phyloP scores from a whole-genome alignment of 2,797 vertebrate genomes.

The Eulemur coronatus region DNA sequence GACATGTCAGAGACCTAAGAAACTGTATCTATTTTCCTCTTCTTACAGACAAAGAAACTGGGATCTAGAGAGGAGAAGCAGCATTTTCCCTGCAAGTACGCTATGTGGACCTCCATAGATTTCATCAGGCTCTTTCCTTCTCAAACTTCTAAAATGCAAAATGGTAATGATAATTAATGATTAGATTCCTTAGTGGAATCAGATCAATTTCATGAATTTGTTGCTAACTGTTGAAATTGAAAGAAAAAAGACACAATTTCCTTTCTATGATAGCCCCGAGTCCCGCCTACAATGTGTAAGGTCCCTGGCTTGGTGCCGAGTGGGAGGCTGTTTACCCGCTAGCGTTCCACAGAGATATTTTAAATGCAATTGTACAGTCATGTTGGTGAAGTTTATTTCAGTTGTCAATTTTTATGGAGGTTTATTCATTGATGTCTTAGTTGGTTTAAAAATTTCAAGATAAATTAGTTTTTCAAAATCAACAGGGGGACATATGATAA shows the following conservation, averaged over 20 bases:
- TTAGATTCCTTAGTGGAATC: neutral
- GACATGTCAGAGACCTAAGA: neutral
- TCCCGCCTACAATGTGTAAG: neutral
- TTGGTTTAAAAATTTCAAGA: neutral
- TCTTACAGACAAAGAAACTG: neutral
- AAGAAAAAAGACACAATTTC: neutral
- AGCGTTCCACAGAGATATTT: neutral
- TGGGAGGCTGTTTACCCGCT: neutral
- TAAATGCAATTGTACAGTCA: neutral
- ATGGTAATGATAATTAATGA: neutral
- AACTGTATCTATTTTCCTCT: neutral
- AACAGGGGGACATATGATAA: neutral
- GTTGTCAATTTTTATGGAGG: neutral
- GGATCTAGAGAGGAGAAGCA: neutral
- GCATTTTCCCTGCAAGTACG: neutral
- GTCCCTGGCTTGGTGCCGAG: neutral
- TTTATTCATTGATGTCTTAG: slow-evolving; percentile 17
- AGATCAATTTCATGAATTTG: neutral
- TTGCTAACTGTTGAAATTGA: neutral
- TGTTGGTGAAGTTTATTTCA: neutral
- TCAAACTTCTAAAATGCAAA: neutral
- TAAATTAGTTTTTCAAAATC: slow-evolving; percentile 23
- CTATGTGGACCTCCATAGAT: neutral
- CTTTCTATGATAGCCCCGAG: neutral
- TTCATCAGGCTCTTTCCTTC: neutral